phyloP scores from a whole-genome alignment of 2,797 vertebrate species.

The Sciurus carolinensis region DNA sequence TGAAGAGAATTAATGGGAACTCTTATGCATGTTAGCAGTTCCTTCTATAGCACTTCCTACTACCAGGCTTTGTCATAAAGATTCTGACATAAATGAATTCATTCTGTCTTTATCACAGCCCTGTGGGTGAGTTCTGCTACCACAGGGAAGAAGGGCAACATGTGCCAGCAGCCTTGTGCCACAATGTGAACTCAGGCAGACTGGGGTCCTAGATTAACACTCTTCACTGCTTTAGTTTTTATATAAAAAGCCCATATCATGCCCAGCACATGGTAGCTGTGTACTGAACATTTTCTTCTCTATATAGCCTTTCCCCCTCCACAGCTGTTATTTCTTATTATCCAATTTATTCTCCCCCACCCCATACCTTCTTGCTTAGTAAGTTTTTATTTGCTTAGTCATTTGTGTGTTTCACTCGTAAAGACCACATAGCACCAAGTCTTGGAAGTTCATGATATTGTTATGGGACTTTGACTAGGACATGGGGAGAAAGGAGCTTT shows the following conservation, averaged over 20 bases:
- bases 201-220: not conserved
- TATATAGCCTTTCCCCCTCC: not conserved
- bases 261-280: not conserved
- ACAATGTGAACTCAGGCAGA: not conserved
- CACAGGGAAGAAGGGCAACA: not conserved
- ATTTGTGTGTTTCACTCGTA: not conserved
- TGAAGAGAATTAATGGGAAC: not conserved
- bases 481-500: not conserved
- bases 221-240: not conserved
- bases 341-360: not conserved
- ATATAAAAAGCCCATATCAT: not conserved
- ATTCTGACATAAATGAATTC: not conserved
- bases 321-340: not conserved
- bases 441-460: not conserved
- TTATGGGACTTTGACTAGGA: not conserved
- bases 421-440: not conserved
- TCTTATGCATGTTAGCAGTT: not conserved
- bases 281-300: not conserved
- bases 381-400: not conserved
- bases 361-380: not conserved
- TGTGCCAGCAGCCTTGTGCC: fast-evolving
- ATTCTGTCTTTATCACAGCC: not conserved
- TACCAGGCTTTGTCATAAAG: not conserved
- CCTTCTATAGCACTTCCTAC: not conserved
- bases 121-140: not conserved